phyloP scores from a whole-genome alignment of 2,113 vertebrate species.

The Pituophis catenifer region DNA sequence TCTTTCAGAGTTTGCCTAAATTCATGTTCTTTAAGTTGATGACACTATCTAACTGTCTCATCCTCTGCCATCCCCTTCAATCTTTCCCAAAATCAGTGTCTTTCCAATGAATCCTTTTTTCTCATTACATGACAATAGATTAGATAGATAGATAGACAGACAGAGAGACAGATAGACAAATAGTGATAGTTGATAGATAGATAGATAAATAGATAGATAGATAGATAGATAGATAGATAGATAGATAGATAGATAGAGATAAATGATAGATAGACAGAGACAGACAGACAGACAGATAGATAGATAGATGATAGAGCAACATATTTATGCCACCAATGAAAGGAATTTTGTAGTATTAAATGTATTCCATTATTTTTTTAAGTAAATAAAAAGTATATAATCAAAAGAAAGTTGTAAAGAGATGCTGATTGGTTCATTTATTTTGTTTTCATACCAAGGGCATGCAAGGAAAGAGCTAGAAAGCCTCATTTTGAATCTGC shows the following conservation, averaged over 20 bases:
- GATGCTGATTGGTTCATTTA: neutral
- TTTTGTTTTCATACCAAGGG: neutral
- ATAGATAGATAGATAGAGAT: no score
- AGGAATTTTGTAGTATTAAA: neutral
- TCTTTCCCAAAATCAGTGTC: neutral
- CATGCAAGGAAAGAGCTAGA: neutral
- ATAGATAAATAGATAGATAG: no score
- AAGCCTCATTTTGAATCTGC: neutral
- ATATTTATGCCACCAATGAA: neutral
- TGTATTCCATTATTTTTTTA: neutral
- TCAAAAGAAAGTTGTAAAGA: neutral
- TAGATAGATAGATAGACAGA: neutral
- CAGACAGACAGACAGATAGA: no score
- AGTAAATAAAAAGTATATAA: neutral
- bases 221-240: no score
- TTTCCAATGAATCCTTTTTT: neutral
- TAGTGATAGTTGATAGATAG: no score
- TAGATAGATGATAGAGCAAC: no score
- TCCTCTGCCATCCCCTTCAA: neutral
- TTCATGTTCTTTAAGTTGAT: neutral
- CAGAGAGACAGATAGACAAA: no score
- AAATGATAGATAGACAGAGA: no score
- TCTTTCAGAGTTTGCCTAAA: neutral
- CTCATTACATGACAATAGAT: neutral
- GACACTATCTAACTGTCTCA: neutral